These are phyloP conservation scores for Steinernema hermaphroditum DNA, from an alignment of 2,888 invertebrate genomes.

Conservation along the genomic window DNA sequence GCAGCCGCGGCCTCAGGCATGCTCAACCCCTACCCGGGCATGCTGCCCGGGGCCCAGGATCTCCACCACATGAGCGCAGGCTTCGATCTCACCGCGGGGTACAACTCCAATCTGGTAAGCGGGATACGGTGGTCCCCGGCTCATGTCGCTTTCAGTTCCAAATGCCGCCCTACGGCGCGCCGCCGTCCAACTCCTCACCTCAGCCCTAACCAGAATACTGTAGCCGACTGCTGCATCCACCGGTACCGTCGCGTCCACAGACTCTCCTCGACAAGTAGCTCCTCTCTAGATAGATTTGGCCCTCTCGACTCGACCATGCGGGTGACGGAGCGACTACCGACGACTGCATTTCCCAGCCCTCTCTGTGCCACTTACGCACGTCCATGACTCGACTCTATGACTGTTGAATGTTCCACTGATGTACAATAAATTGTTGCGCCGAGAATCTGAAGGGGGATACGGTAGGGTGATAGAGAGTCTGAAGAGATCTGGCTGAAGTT, in stretches of 20 bases:
- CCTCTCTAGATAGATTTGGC: not conserved
- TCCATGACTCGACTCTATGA: slow-evolving; percentile 15
- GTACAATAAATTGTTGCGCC: slow-evolving; percentile 25
- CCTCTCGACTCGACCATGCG: slow-evolving; percentile 19
- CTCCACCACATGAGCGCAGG: slow-evolving; percentile 39
- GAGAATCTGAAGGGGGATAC: not conserved
- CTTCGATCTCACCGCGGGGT: slow-evolving; percentile 39
- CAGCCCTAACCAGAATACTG: not conserved
- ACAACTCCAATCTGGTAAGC: slow-evolving; percentile 41
- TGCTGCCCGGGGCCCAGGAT: slow-evolving; percentile 37
- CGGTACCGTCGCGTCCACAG: slow-evolving; percentile 29
- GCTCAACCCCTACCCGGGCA: slow-evolving; percentile 48
- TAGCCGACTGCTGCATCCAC: slow-evolving; percentile 5
- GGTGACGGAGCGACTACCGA: slow-evolving; percentile 25
- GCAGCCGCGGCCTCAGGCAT: slow-evolving; percentile 42
- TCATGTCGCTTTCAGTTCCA: slow-evolving; percentile 43
- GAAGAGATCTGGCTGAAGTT: no score
- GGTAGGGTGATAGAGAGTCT: not conserved
- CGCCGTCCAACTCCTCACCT: slow-evolving; percentile 37
- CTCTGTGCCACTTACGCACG: slow-evolving; percentile 20
- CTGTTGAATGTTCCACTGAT: slow-evolving; percentile 21
- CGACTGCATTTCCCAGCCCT: not conserved
- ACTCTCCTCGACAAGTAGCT: not conserved
- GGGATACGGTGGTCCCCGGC: no score
- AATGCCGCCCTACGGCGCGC: slow-evolving; percentile 37